Evolutionary conservation across 92 coral and sea anemone species (phyloP).

Genomic region (Paramuricea clavata): DNA sequence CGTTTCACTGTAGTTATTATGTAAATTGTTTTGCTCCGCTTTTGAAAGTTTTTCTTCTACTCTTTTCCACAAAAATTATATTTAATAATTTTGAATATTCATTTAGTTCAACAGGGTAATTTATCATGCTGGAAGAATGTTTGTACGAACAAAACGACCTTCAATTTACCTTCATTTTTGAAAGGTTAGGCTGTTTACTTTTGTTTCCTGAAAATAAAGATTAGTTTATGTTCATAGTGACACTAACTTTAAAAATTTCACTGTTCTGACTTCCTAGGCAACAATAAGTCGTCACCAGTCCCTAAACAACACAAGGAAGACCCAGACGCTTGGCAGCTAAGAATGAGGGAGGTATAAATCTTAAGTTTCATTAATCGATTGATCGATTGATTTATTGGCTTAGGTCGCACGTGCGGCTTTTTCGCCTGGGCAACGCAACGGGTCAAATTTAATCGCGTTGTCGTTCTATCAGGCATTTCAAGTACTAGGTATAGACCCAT

Average conservation of each 20-base stretch:
- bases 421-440: too few species aligned
- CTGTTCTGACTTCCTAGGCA: not conserved
- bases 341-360: conserved; percentile 77
- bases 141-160: not conserved
- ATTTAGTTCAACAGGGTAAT: conserved; percentile 9
- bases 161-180: not conserved
- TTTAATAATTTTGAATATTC: too few species aligned
- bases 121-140: conserved; percentile 44
- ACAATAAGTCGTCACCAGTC: not conserved
- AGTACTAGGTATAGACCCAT: too few species aligned
- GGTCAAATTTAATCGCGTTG: too few species aligned
- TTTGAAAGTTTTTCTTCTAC: too few species aligned
- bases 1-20: too few species aligned
- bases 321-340: conserved; percentile 64
- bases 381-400: not conserved
- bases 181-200: not conserved
- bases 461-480: too few species aligned
- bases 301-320: conserved; percentile 1
- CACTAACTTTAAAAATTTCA: not conserved
- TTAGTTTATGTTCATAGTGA: too few species aligned
- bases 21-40: too few species aligned
- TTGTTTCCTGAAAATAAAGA: not conserved
- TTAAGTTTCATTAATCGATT: not conserved
- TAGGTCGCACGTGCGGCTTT: too few species aligned
- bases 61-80: too few species aligned